Evolutionary conservation across 2,888 invertebrate genomes (phyloP).

Genomic region (Nebria salina): DNA sequence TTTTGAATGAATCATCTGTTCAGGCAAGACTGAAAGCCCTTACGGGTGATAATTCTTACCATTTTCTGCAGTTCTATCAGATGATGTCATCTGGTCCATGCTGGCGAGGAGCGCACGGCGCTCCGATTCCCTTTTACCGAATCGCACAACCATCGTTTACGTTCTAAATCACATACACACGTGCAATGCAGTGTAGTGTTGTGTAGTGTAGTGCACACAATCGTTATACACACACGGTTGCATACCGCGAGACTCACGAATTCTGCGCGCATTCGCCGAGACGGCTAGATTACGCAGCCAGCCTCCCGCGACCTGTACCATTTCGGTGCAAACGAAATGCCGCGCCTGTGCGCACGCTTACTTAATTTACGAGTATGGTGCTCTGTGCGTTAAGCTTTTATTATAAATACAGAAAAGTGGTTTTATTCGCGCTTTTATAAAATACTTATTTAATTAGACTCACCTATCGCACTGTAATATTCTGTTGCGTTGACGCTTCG

Average conservation of each 20-base stretch:
- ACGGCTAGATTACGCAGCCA: background rate
- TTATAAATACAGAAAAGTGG: background rate
- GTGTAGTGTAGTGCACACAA: too few species aligned
- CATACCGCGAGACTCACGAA: too few species aligned
- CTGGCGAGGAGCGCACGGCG: constrained; percentile 55
- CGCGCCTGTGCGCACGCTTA: background rate
- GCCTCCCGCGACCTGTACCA: background rate
- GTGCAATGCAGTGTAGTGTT: background rate
- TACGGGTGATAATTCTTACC: constrained; percentile 52
- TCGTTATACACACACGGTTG: too few species aligned
- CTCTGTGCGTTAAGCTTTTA: background rate
- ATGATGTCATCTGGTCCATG: constrained; percentile 54
- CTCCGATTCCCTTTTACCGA: constrained; percentile 54
- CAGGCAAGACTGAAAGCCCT: background rate
- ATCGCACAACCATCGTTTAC: constrained; percentile 49
- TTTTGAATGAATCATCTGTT: background rate
- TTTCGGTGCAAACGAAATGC: background rate
- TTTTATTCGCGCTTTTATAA: too few species aligned
- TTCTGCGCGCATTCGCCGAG: background rate
- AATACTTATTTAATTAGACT: background rate
- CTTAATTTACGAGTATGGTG: background rate
- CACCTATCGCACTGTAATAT: background rate
- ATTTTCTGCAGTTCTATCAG: constrained; percentile 53
- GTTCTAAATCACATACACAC: background rate
- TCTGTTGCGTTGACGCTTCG: background rate